Conservation (phyloP, 2,113 vertebrate genomes). For the Tricholaema leucomelas region DNA sequence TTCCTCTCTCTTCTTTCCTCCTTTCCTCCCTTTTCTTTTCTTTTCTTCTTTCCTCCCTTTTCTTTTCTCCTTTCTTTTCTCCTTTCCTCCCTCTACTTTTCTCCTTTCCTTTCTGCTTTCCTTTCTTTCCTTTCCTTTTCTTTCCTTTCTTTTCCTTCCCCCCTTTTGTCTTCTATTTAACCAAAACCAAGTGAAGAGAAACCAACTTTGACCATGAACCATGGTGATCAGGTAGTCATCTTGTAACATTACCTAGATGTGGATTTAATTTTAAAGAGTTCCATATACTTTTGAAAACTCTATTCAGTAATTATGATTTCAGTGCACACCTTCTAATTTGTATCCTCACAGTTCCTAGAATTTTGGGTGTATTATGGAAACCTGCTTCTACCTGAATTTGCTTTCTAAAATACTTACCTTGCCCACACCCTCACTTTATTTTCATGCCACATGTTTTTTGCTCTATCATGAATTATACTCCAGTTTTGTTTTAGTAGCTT, state of each 20-base stretch:
- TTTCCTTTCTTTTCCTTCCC: neutral
- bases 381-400: neutral
- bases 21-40: neutral
- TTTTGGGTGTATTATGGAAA: neutral
- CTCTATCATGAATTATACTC: neutral
- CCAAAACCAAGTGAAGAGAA: neutral
- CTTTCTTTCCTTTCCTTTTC: fast-evolving
- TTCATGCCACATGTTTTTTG: neutral
- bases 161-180: neutral
- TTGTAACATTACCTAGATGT: neutral
- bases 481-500: neutral
- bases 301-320: neutral
- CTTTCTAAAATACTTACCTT: neutral
- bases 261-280: neutral
- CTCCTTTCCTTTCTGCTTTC: neutral
- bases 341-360: neutral
- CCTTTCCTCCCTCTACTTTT: too few species aligned
- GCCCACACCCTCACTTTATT: neutral
- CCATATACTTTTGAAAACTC: neutral
- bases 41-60: fast-evolving
- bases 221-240: neutral
- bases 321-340: neutral
- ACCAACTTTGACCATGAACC: neutral
- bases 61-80: neutral
- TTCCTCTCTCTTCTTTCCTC: neutral